phyloP scores from a whole-genome alignment of 2,113 vertebrate species.

The Narcine bancroftii region DNA sequence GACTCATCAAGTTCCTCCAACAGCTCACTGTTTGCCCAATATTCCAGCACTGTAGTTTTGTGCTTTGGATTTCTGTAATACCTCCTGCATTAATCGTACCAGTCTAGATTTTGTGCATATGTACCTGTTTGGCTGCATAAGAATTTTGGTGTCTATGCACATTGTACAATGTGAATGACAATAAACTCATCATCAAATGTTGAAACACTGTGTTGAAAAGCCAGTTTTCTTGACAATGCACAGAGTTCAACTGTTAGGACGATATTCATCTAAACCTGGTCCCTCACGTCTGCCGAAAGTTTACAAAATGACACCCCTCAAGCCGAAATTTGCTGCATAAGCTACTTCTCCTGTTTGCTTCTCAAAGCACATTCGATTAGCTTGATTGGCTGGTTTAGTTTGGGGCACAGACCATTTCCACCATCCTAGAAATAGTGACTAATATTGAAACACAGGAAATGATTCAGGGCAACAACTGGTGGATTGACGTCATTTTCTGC shows the following conservation, averaged over 20 bases:
- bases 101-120: neutral
- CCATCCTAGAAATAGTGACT: neutral
- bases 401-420: neutral
- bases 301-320: too few relatives aligned
- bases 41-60: too few relatives aligned
- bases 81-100: neutral
- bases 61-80: too few relatives aligned
- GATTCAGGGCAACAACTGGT: neutral
- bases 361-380: neutral
- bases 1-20: too few relatives aligned
- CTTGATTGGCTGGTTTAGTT: too few relatives aligned
- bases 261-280: neutral
- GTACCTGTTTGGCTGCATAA: too few relatives aligned
- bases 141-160: too few relatives aligned
- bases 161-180: too few relatives aligned
- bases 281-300: neutral
- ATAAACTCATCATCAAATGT: too few relatives aligned
- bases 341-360: neutral
- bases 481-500: constrained; percentile 9
- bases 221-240: neutral
- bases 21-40: too few relatives aligned
- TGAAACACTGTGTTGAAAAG: too few relatives aligned
- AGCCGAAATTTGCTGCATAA: too few relatives aligned
- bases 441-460: constrained; percentile 11
- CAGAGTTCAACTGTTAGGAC: neutral